A percentile compares a stretch with the other conserved stretches of the same genome.
Evolutionary conservation across 2,113 vertebrate species (phyloP).

Genomic region (Corythornis madagascariensis): DNA sequence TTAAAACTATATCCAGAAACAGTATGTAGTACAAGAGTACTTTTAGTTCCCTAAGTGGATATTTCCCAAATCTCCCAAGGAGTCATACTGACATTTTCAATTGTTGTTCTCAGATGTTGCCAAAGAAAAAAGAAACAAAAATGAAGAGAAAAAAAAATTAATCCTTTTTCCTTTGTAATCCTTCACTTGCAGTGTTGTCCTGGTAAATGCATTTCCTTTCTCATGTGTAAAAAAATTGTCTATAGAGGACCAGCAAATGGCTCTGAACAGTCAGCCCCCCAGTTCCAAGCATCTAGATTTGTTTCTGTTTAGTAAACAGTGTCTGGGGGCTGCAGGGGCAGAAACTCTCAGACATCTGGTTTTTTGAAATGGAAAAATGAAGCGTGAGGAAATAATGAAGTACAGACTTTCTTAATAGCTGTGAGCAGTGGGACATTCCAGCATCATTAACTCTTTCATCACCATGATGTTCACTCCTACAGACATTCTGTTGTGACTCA

Average conservation of each 20-base stretch:
- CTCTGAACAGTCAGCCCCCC: background rate
- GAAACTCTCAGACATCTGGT: conserved; percentile 60
- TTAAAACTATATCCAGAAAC: background rate
- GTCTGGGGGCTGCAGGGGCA: conserved; percentile 51
- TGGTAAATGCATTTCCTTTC: conserved; percentile 20
- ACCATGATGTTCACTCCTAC: background rate
- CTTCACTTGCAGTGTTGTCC: background rate
- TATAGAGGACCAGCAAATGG: background rate
- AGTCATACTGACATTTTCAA: background rate
- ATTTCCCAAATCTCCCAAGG: background rate
- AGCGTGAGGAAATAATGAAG: conserved; percentile 66
- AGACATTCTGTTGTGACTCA: background rate
- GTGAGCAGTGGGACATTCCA: conserved; percentile 26
- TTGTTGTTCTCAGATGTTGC: background rate
- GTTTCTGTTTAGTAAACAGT: conserved; percentile 72
- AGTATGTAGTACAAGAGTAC: background rate
- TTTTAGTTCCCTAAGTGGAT: background rate
- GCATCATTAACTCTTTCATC: conserved; percentile 12
- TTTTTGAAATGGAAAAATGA: conserved; percentile 71
- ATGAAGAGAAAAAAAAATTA: background rate
- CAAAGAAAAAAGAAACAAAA: background rate
- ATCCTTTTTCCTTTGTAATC: background rate
- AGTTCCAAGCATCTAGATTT: conserved; percentile 51
- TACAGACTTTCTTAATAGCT: conserved; percentile 56
- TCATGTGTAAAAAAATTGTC: conserved; percentile 4